These are phyloP conservation scores for Heliconius erato DNA, from an alignment of 2,888 invertebrate genomes.

Conservation along the genomic window DNA sequence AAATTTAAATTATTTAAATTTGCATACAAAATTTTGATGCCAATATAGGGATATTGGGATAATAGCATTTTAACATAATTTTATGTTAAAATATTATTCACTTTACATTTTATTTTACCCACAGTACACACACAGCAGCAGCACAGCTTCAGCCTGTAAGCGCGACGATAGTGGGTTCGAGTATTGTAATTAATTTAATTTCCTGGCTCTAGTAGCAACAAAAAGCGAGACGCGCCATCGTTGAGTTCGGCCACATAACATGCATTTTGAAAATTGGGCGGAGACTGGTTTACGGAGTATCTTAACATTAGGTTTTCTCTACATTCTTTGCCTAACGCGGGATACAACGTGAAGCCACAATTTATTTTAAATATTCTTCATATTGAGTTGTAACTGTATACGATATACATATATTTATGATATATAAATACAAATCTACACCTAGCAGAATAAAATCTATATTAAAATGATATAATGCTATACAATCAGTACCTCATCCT, in stretches of 20 bases:
- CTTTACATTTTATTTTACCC: too few species aligned
- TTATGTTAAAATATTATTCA: not conserved
- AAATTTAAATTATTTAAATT: not conserved
- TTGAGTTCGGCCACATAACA: not conserved
- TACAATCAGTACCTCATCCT: conserved; percentile 69
- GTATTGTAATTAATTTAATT: not conserved
- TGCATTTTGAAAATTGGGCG: too few species aligned
- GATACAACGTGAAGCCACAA: not conserved
- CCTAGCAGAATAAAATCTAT: not conserved
- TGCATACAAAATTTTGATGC: too few species aligned
- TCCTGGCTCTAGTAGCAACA: not conserved
- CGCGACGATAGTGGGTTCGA: not conserved
- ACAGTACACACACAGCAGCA: too few species aligned
- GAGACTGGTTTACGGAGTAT: not conserved
- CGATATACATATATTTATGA: not conserved
- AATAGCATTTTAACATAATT: too few species aligned
- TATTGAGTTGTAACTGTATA: not conserved
- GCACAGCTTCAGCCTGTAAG: not conserved
- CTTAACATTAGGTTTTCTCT: not conserved
- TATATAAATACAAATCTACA: not conserved
- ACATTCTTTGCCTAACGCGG: not conserved
- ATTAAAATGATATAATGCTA: conserved; percentile 11
- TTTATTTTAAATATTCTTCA: not conserved
- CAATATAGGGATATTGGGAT: too few species aligned
- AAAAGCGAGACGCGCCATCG: not conserved